Conservation (phyloP, 2,113 vertebrate genomes). For the Thamnaconus septentrionalis region DNA sequence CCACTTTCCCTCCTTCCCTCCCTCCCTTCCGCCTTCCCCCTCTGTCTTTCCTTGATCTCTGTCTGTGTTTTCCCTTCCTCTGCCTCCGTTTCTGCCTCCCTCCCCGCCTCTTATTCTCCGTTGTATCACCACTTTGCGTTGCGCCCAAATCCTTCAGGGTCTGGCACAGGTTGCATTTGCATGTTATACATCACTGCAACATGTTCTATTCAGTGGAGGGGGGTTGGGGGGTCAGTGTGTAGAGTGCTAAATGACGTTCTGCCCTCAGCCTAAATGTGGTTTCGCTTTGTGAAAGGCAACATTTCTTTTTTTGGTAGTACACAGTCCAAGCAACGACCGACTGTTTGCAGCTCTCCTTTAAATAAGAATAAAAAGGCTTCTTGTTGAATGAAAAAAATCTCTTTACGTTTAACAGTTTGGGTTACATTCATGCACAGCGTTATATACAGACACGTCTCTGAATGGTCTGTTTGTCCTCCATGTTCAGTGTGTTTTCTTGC, state of each 20-base stretch:
- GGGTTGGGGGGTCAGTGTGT: neutral
- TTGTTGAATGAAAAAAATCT: neutral
- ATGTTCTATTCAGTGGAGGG: constrained; percentile 3
- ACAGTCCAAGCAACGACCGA: constrained; percentile 16
- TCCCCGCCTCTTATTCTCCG: neutral
- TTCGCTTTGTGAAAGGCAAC: neutral
- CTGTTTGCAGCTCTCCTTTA: constrained; percentile 14
- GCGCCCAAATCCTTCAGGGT: constrained; percentile 33
- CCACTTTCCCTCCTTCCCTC: constrained; percentile 12
- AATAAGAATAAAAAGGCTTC: too few species aligned
- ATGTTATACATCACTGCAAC: constrained; percentile 19
- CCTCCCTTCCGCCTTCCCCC: constrained; percentile 9
- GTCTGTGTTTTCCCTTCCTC: neutral
- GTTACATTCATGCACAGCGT: too few species aligned
- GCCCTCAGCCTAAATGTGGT: constrained; percentile 17
- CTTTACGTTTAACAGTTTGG: neutral
- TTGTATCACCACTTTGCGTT: constrained; percentile 14
- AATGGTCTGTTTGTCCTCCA: too few species aligned
- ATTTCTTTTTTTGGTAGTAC: constrained; percentile 3
- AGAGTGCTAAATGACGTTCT: constrained; percentile 10
- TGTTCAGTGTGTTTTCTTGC: too few species aligned
- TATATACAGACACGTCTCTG: too few species aligned
- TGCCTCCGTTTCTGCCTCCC: neutral
- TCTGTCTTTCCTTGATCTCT: neutral
- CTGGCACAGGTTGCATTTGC: constrained; percentile 24